These are phyloP conservation scores for Pavo muticus DNA, from an alignment of 2,113 vertebrate species.

Conservation along the genomic window DNA sequence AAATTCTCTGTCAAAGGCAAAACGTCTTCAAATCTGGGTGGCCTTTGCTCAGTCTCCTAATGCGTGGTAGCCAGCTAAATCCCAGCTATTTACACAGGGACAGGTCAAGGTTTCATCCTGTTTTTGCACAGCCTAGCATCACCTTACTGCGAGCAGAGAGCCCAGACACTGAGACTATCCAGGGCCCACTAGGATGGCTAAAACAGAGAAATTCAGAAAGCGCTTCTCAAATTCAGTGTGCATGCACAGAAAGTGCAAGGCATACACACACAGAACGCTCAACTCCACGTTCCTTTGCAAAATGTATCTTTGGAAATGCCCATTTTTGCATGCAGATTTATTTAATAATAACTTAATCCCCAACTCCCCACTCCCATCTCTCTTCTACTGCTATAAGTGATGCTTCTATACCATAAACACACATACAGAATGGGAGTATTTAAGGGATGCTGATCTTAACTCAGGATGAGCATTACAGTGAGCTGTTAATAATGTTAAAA, in stretches of 20 bases:
- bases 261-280: no score
- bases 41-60: neutral
- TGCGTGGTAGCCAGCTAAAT: fast-evolving
- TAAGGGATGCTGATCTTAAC: neutral
- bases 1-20: neutral
- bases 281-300: neutral
- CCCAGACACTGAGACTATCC: neutral
- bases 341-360: neutral
- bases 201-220: neutral
- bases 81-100: neutral
- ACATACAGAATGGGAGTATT: neutral
- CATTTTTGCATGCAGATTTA: neutral
- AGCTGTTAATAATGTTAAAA: neutral
- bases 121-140: neutral
- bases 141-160: neutral
- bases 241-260: fast-evolving
- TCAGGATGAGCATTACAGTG: neutral
- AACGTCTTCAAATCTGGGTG: neutral
- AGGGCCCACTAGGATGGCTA: neutral
- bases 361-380: neutral
- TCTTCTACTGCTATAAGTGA: neutral
- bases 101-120: neutral
- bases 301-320: neutral
- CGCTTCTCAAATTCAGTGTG: neutral
- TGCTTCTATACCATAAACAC: neutral